phyloP scores from a whole-genome alignment of 2,888 invertebrate genomes.

The Dynastes maya region DNA sequence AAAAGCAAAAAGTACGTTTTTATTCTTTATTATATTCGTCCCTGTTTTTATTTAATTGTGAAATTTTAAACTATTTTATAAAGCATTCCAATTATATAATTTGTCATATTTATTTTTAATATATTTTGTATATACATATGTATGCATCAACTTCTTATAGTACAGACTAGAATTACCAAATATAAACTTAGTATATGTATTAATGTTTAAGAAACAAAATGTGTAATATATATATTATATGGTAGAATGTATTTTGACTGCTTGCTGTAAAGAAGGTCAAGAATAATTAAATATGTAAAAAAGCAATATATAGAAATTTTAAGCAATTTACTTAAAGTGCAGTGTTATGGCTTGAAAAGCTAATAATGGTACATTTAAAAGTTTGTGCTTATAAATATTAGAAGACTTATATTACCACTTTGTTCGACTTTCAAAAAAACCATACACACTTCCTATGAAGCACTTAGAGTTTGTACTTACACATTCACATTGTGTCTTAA shows the following conservation, averaged over 20 bases:
- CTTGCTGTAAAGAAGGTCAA: constrained; percentile 23
- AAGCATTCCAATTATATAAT: constrained; percentile 38
- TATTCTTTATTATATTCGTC: constrained; percentile 26
- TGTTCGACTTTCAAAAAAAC: constrained; percentile 35
- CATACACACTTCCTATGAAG: constrained; percentile 51
- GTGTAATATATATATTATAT: constrained; percentile 43
- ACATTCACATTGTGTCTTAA: constrained; percentile 70
- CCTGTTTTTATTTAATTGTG: constrained; percentile 37
- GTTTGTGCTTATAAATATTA: constrained; percentile 39
- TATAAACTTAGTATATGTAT: constrained; percentile 60
- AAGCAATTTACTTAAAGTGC: constrained; percentile 39
- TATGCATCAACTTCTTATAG: constrained; percentile 51
- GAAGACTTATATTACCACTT: constrained; percentile 38
- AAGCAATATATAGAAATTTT: constrained; percentile 45
- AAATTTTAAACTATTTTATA: constrained; percentile 41
- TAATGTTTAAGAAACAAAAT: constrained; percentile 24
- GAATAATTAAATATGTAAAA: constrained; percentile 42
- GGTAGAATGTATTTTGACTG: constrained; percentile 23
- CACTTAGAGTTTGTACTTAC: constrained; percentile 59
- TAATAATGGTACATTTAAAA: constrained; percentile 31
- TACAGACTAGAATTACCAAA: constrained; percentile 71
- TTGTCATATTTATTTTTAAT: constrained; percentile 60
- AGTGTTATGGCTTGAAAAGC: constrained; percentile 36
- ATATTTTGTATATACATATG: constrained; percentile 65
- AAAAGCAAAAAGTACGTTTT: constrained; percentile 19